Evolutionary conservation across 2,797 vertebrate genomes (phyloP), one percentile per base, ranked within the genome.

Genomic region (Dryobates pubescens): DNA sequence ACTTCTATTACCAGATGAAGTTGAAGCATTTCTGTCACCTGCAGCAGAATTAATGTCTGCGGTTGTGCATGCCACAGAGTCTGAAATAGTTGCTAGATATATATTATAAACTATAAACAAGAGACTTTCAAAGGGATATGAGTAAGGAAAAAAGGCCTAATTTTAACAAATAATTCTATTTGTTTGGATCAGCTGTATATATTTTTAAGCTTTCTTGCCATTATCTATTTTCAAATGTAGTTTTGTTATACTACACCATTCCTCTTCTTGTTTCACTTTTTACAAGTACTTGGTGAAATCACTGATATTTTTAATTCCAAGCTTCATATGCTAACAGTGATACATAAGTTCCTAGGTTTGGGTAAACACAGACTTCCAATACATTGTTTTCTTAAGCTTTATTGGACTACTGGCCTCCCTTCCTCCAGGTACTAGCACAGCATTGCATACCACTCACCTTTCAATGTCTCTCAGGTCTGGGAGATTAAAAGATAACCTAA

Each of bases 161-260:
- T n/a, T 49, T 43, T 7, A 69, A 29, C 18, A 59, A 43, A 19
- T 9, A 0, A 7, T 17, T 63, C 41, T 43, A n/a, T 26, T 27
- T 30, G 10, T 43, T 63, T 79, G 2, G 1, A 6, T 67, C 16
- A 70, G 17, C 7, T 13, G 1, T 41, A 24, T 19, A 45, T 7
- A 6, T 41, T 34, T 29, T 43, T 61, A 69, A 79, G 2, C 0
- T 1, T 85, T 85, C 17, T 51, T 24, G 1, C 1, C 3, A 22
- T 54, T 18, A 3, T 19, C 2, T 57, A 4, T 79, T 68, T 81
- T 73, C 10, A 82, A 74, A 73, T 61, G 24, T 0, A 0, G 0
- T 76, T 88, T 74, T 63, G 1, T 11, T 45, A 4, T 24, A 3
- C 5, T 80, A 0, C 1, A 63, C 10, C 17, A 47, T 30, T 72